Evolutionary conservation across 2,888 invertebrate species (phyloP).

Genomic region (Melieria crassipennis): DNA sequence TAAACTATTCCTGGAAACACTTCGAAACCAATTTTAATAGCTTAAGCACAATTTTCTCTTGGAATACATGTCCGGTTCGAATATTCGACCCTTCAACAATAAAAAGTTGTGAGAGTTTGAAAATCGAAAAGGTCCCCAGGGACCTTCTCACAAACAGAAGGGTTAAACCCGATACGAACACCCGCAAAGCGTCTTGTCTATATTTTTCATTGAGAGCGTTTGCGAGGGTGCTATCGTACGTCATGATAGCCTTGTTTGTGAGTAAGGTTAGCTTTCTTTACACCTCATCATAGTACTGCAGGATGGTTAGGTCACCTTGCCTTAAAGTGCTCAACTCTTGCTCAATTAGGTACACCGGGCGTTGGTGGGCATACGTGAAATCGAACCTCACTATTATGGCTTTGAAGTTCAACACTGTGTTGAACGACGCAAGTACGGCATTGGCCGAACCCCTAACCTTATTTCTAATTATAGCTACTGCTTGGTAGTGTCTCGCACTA

Average conservation of each 20-base stretch:
- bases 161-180: constrained; percentile 16
- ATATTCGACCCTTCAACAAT: too few relatives aligned
- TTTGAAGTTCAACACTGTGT: constrained; percentile 19
- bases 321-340: constrained; percentile 16
- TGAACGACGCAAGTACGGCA: constrained; percentile 7
- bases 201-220: constrained; percentile 14
- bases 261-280: constrained; percentile 13
- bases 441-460: constrained; percentile 26
- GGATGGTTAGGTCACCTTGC: constrained; percentile 1
- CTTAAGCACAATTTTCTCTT: too few relatives aligned
- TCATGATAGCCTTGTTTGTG: constrained; percentile 5
- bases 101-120: too few relatives aligned
- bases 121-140: too few relatives aligned
- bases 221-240: constrained; percentile 10
- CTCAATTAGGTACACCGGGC: constrained; percentile 15
- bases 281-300: constrained; percentile 16
- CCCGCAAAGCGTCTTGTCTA: constrained; percentile 18
- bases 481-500: constrained; percentile 23
- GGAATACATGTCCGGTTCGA: too few relatives aligned
- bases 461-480: constrained; percentile 22
- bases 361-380: neutral
- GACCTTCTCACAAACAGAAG: too few relatives aligned
- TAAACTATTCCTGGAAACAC: too few relatives aligned
- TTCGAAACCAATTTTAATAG: too few relatives aligned
- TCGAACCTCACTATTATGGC: constrained; percentile 22